phyloP scores from a whole-genome alignment of 2,888 invertebrate species.

The Emmelina monodactyla region DNA sequence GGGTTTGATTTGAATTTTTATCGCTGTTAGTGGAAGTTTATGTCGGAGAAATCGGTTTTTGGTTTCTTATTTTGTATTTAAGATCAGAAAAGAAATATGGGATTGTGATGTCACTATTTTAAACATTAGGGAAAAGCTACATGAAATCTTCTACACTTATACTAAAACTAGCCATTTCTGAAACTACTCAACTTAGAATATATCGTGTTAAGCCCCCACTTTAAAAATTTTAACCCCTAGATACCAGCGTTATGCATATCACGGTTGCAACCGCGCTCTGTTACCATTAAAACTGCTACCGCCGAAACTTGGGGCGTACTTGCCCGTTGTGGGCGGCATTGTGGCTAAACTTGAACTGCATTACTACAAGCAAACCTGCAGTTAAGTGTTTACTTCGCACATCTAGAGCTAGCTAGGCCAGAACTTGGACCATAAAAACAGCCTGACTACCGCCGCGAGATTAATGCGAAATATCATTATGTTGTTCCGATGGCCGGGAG shows the following conservation, averaged over 20 bases:
- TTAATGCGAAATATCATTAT: slow-evolving; percentile 22
- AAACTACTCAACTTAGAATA: too few relatives aligned
- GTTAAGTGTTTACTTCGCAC: slow-evolving; percentile 60
- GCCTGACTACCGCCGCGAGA: slow-evolving; percentile 30
- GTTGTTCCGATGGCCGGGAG: neutral
- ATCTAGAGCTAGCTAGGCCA: slow-evolving; percentile 42
- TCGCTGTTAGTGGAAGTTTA: neutral
- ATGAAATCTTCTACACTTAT: too few relatives aligned
- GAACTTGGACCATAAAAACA: slow-evolving; percentile 44
- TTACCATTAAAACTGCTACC: slow-evolving; percentile 45
- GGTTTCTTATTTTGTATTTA: too few relatives aligned
- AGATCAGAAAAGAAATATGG: too few relatives aligned
- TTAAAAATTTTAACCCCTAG: too few relatives aligned
- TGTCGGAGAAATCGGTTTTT: neutral
- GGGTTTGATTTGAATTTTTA: slow-evolving; percentile 16
- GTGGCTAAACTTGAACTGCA: slow-evolving; percentile 48
- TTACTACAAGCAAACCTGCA: slow-evolving; percentile 56
- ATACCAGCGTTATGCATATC: neutral
- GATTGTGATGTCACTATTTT: too few relatives aligned
- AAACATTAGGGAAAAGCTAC: too few relatives aligned
- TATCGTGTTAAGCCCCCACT: too few relatives aligned
- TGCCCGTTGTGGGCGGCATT: slow-evolving; percentile 35
- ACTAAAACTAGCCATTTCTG: too few relatives aligned
- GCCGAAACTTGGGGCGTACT: slow-evolving; percentile 34
- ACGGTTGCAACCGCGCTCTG: slow-evolving; percentile 15